Conservation (phyloP, 2,888 invertebrate species). For the Andrena flavipes region DNA sequence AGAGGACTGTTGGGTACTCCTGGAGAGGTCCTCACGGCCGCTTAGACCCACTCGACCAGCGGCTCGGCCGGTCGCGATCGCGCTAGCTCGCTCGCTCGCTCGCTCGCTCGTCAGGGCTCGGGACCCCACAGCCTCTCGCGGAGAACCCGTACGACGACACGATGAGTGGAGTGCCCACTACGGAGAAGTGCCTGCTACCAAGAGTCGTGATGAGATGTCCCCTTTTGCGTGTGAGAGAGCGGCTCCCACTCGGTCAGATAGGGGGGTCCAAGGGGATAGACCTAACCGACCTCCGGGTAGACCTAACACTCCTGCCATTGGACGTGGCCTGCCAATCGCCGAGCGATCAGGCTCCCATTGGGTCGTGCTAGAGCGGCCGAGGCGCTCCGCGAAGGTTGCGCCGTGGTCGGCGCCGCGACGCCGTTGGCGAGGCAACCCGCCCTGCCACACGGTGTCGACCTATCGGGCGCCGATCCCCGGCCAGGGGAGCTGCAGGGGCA, state of each 20-base stretch:
- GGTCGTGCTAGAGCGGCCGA: slow-evolving; percentile 15
- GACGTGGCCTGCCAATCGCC: slow-evolving; percentile 60
- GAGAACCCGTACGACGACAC: slow-evolving; percentile 82
- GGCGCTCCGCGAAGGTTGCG: slow-evolving; percentile 7
- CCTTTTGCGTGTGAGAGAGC: slow-evolving; percentile 83
- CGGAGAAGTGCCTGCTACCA: slow-evolving; percentile 84
- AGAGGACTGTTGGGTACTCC: slow-evolving; percentile 84
- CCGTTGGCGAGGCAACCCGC: slow-evolving; percentile 43
- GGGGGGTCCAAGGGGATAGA: slow-evolving; percentile 55
- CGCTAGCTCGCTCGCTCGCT: slow-evolving; percentile 76
- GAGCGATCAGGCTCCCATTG: slow-evolving; percentile 50
- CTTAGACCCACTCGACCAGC: slow-evolving; percentile 84
- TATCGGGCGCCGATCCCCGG: slow-evolving; percentile 29
- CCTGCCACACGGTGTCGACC: slow-evolving; percentile 28
- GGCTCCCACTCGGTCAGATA: slow-evolving; percentile 64
- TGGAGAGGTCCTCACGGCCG: slow-evolving; percentile 85
- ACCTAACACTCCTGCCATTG: slow-evolving; percentile 66
- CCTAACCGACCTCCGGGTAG: slow-evolving; percentile 51
- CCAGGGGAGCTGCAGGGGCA: not conserved
- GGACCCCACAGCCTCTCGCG: slow-evolving; percentile 77
- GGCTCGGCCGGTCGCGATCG: slow-evolving; percentile 77
- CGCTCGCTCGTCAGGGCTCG: slow-evolving; percentile 77
- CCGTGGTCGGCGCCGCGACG: not conserved
- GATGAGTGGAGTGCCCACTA: slow-evolving; percentile 84
- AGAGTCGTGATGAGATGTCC: slow-evolving; percentile 84